Evolutionary conservation across 2,113 vertebrate genomes (phyloP).

Genomic region (Lepidothrix coronata): DNA sequence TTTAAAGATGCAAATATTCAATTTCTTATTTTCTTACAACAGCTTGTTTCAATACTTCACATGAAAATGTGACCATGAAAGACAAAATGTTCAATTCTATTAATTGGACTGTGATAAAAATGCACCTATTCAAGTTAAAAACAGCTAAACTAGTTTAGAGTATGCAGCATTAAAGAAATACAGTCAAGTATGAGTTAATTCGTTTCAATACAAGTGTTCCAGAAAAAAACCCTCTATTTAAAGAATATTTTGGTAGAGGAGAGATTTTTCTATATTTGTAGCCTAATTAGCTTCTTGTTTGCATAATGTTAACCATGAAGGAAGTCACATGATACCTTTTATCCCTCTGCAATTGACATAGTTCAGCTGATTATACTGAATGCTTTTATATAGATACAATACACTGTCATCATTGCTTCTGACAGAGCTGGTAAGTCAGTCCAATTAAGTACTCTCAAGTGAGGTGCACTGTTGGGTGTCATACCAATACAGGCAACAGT

Average conservation of each 20-base stretch:
- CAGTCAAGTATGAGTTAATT: background rate
- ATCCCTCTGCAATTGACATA: background rate
- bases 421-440: background rate
- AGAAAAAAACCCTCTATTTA: fast-evolving
- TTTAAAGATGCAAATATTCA: background rate
- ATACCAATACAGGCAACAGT: background rate
- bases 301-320: fast-evolving
- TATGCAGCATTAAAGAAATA: background rate
- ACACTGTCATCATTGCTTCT: background rate
- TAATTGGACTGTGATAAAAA: background rate
- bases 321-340: background rate
- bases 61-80: background rate
- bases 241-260: background rate
- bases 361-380: background rate
- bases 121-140: background rate
- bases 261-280: background rate
- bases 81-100: background rate
- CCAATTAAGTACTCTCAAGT: background rate
- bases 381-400: fast-evolving
- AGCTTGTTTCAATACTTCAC: background rate
- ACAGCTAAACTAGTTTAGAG: background rate
- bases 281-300: background rate
- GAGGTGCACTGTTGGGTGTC: fast-evolving
- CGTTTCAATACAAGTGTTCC: background rate
- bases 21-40: background rate